Evolutionary conservation across 2,888 invertebrate genomes (phyloP), one percentile per base, ranked within the genome.

Genomic region (Vandiemenella viatica): DNA sequence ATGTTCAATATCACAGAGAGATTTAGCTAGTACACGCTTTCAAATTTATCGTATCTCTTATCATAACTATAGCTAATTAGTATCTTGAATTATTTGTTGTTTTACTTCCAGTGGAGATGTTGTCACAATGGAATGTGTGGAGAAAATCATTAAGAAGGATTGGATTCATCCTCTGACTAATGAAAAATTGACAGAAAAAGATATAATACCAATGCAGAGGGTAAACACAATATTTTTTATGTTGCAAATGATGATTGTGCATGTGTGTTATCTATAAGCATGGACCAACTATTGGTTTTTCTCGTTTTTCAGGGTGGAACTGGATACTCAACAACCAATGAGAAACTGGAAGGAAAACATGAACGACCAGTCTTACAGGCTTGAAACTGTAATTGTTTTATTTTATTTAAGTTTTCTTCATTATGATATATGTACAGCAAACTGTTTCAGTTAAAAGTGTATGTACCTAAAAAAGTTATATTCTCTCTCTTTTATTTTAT

Each of bases 131-230:
- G 95, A 96, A 64, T 96, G 95, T 68, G 81, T 95, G 4, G 95
- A 97, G 60, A 95, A 92, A 63, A 75, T 98, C 15, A 90, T 99
- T 47, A 91, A 86, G 61, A 93, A 90, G 60, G 97, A 98, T 64
- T 92, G 91, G 95, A 71, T 87, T 18, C 95, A 98, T 70, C 98
- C 98, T 0, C 72, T 93, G 18, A 93, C 88, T 45, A 82, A 80
- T 48, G 77, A 86, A 51, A 85, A 83, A 63, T 64, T 93, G 5
- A 81, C 75, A 45, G 92, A 95, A 54, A 83, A 80, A 58, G 98
- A 99, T 62, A 89, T 99, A 21, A 95, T 98, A 61, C 75, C 76
- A 5, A 66, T 99, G 60, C 88, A 96, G 65, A 76, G 95, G 67
- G 84, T 84, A 71, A 70, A 64, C 54, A 49, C 51, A 16, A 38